Percentiles rank a stretch among this genome's conserved stretches.
These are phyloP conservation scores for Melanostigma gelatinosum DNA, from an alignment of 2,113 vertebrate species.

Conservation along the genomic window DNA sequence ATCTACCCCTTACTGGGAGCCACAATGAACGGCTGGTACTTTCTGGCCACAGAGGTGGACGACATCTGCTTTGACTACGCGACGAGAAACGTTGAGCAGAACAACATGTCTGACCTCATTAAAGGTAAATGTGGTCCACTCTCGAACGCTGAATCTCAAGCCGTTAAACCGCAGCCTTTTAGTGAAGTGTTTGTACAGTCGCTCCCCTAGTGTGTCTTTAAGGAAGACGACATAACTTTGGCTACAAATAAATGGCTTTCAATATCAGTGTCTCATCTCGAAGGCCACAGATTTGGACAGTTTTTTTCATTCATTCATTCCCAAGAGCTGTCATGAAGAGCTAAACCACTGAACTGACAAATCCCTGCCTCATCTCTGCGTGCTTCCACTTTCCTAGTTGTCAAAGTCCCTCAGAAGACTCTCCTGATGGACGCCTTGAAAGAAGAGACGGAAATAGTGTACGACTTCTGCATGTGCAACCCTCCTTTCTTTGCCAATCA, in stretches of 20 bases:
- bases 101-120: constrained; percentile 94
- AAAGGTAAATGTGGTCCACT: constrained; percentile 85
- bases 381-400: constrained; percentile 83
- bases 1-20: constrained; percentile 98
- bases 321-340: not conserved
- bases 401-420: constrained; percentile 99
- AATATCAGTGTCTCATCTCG: not conserved
- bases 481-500: constrained; percentile 99
- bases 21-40: constrained; percentile 98
- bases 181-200: not conserved
- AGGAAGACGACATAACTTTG: not conserved
- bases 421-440: constrained; percentile 97
- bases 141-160: not conserved
- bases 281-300: not conserved
- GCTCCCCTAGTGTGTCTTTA: not conserved
- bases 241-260: not conserved
- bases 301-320: not conserved
- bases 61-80: constrained; percentile 98
- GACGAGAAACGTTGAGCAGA: constrained; percentile 98
- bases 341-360: not conserved
- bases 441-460: constrained; percentile 94
- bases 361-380: not conserved
- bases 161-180: not conserved
- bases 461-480: constrained; percentile 99
- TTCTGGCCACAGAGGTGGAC: constrained; percentile 98